phyloP scores from a whole-genome alignment of 2,797 vertebrate species.

The Orestias chungarensis region DNA sequence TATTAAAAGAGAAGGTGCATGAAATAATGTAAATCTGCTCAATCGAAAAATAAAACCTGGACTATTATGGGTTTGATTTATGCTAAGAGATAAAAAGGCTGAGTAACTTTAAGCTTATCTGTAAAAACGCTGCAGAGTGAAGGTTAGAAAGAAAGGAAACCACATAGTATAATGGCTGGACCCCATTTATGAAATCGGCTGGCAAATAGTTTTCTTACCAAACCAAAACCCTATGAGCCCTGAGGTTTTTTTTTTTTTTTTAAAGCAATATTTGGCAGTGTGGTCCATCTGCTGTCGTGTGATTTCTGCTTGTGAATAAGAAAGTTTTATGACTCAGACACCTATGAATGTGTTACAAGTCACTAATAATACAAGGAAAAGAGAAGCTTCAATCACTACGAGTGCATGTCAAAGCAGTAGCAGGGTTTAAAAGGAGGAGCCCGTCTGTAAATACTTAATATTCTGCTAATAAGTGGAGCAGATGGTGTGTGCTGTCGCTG shows the following conservation, averaged over 20 bases:
- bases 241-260: slow-evolving; percentile 20
- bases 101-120: neutral
- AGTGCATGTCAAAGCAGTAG: slow-evolving; percentile 31
- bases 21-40: neutral
- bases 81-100: neutral
- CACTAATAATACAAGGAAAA: slow-evolving; percentile 16
- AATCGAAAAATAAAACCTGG: neutral
- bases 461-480: slow-evolving; percentile 34
- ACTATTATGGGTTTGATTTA: neutral
- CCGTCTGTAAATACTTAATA: slow-evolving; percentile 25
- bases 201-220: slow-evolving; percentile 47
- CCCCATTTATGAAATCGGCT: slow-evolving; percentile 67
- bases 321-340: neutral
- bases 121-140: neutral
- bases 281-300: neutral
- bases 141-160: slow-evolving; percentile 19
- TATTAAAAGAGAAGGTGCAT: neutral
- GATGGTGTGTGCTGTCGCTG: slow-evolving; percentile 28
- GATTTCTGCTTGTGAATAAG: neutral
- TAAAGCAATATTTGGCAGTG: slow-evolving; percentile 21
- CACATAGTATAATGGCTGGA: slow-evolving; percentile 41
- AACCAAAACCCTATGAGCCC: slow-evolving; percentile 36
- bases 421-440: slow-evolving; percentile 15
- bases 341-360: neutral
- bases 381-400: slow-evolving; percentile 45